Evolutionary conservation across 1,140 invertebrate genomes (phyloP).

Genomic region (Pantala flavescens): DNA sequence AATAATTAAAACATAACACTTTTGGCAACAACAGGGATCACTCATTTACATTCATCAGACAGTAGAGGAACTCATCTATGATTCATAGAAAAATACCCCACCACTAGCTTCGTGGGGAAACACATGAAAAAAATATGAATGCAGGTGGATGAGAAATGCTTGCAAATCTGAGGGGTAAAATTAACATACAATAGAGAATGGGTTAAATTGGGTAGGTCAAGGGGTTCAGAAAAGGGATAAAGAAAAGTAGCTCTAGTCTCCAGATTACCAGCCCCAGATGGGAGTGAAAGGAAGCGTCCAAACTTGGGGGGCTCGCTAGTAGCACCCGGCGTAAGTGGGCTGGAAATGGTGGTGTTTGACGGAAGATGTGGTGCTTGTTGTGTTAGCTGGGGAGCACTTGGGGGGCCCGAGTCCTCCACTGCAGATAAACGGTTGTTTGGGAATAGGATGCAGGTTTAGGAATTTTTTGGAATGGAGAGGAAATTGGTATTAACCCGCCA

Average conservation of each 20-base stretch:
- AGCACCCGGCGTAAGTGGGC: conserved; percentile 25
- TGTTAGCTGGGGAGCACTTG: conserved; percentile 21
- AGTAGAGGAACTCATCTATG: not conserved
- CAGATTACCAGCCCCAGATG: conserved; percentile 46
- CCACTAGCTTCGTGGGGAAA: not conserved
- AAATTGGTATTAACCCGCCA: not conserved
- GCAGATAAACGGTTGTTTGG: conserved; percentile 28
- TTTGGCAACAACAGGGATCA: not conserved
- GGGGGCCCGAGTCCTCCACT: conserved; percentile 44
- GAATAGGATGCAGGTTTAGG: not conserved
- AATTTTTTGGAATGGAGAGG: not conserved
- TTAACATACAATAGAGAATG: conserved; percentile 3
- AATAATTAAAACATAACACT: too few relatives aligned
- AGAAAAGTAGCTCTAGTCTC: conserved; percentile 4
- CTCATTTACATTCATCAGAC: not conserved
- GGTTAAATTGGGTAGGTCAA: not conserved
- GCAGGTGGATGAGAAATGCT: not conserved
- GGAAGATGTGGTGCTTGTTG: not conserved
- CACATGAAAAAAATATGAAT: not conserved
- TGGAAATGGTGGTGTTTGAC: conserved; percentile 17
- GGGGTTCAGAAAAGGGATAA: conserved; percentile 7
- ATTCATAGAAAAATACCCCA: not conserved
- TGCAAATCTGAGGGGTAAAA: not conserved
- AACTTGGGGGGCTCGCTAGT: conserved; percentile 45
- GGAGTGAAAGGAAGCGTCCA: conserved; percentile 61